A percentile compares a stretch with the other conserved stretches of the same genome.
These are phyloP conservation scores for Episyrphus balteatus DNA, from an alignment of 1,140 invertebrate genomes.

Conservation along the genomic window DNA sequence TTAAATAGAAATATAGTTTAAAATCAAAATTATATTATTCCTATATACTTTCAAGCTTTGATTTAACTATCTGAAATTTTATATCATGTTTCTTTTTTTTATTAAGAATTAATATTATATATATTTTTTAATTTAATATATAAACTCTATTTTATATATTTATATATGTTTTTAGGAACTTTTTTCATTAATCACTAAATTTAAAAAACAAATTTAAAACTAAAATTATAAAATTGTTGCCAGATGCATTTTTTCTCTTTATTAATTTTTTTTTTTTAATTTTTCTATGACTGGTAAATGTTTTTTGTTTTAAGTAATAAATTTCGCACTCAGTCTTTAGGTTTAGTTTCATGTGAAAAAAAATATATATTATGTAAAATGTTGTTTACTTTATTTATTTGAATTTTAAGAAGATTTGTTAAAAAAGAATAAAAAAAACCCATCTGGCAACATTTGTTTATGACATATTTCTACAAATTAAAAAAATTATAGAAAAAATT, in stretches of 20 bases:
- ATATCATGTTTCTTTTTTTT: conserved; percentile 2
- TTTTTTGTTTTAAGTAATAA: conserved; percentile 34
- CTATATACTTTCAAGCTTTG: no score
- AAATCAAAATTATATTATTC: no score
- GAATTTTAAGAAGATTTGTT: no score
- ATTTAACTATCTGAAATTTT: conserved; percentile 1
- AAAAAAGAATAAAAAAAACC: no score
- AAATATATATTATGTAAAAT: no score
- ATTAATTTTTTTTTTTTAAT: neutral
- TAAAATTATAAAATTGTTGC: conserved; percentile 8
- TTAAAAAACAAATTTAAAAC: neutral
- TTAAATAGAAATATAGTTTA: no score
- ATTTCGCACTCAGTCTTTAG: conserved; percentile 32
- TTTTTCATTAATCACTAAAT: conserved; percentile 34
- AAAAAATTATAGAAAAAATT: neutral
- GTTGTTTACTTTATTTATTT: no score
- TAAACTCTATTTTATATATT: no score
- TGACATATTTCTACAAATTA: no score
- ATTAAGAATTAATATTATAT: conserved; percentile 12
- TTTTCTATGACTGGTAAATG: conserved; percentile 29
- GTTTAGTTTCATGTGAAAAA: conserved; percentile 17
- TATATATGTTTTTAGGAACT: conserved; percentile 21
- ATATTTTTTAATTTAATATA: conserved; percentile 3
- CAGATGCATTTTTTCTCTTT: neutral
- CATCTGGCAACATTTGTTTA: no score